phyloP scores from a whole-genome alignment of 2,113 vertebrate genomes.

The Lagopus leucura region DNA sequence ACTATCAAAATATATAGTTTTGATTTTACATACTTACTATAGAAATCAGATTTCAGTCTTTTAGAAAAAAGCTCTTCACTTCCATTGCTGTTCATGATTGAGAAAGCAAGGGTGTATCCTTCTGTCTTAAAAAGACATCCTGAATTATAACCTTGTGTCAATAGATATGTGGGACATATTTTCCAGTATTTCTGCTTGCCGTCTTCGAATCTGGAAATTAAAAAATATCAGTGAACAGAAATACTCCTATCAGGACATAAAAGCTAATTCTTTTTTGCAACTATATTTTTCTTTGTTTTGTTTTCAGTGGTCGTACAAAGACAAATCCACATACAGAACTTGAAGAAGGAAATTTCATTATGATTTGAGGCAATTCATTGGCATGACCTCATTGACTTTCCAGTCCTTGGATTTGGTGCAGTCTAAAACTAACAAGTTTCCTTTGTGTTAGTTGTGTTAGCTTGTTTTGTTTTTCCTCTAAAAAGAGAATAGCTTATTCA shows the following conservation, averaged over 20 bases:
- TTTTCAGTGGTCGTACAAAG: background rate
- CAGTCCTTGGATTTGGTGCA: background rate
- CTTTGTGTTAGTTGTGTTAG: background rate
- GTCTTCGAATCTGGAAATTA: slow-evolving; percentile 9
- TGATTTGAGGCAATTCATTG: background rate
- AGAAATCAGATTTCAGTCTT: slow-evolving; percentile 10
- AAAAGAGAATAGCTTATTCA: background rate
- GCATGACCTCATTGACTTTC: background rate
- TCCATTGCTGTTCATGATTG: slow-evolving; percentile 33
- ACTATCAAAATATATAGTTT: background rate
- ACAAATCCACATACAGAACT: background rate
- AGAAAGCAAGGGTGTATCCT: slow-evolving; percentile 38
- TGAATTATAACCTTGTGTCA: slow-evolving; percentile 17
- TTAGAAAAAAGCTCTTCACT: slow-evolving; percentile 5
- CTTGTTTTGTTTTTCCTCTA: background rate
- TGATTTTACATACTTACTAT: slow-evolving; percentile 53
- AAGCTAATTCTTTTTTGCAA: background rate
- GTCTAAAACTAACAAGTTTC: background rate
- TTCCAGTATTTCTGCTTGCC: slow-evolving; percentile 20
- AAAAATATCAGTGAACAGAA: background rate
- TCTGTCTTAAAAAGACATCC: slow-evolving; percentile 69
- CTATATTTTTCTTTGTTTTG: background rate
- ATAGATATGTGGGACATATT: slow-evolving; percentile 49
- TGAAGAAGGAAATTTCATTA: background rate
- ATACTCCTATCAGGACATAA: background rate